Base-by-base conservation (phyloP, 37 sponge, comb jelly and placozoan genomes). In the Crambe crambe region DNA sequence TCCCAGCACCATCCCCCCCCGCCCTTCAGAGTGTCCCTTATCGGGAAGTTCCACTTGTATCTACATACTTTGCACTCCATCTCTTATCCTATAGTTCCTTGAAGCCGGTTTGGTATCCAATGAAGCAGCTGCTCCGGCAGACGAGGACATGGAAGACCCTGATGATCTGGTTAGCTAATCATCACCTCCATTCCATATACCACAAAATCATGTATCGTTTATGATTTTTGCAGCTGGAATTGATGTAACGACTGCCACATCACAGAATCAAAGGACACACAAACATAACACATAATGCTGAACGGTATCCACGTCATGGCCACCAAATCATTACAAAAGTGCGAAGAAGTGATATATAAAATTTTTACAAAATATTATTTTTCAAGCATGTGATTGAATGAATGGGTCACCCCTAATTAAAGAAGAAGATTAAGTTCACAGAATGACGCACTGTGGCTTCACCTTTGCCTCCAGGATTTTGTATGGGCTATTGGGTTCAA, bases 401-500 rank as follows among this genome's bases (percentile, higher is more conserved):
- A n/a, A n/a, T n/a, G n/a, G n/a, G n/a, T n/a, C n/a, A n/a, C n/a
- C n/a, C n/a, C n/a, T n/a, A 15, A 47, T 12, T 15, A 47, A 47
- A 15, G 6, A 47, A 15, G 12, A 15, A 47, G 51, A 47, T 15
- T 47, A 47, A 15, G 10, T 47, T 47, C 12, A 47, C 12, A 47
- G 12, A 15, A 47, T 66, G 31, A 42, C 54, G 32, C 78, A 65
- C 37, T 68, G 47, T 31, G 79, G 37, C 54, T 82, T 82, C 6
- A 82, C 27, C 9, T 73, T 37, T 18, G 36, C 42, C 56, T 83
- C 76, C 21, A 83, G 56, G n/a, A 42, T 68, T 56, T 75, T 75
- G 84, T 83, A 75, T 22, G 84, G 84, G 20, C 70, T 83, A 58
- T 83, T 83, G 3, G 76, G 84, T 56, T 75, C 66, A 15, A 83